Percentiles rank a stretch among this genome's conserved stretches.
Evolutionary conservation across 1,140 invertebrate species (phyloP).

Genomic region (Eriocheir sinensis): DNA sequence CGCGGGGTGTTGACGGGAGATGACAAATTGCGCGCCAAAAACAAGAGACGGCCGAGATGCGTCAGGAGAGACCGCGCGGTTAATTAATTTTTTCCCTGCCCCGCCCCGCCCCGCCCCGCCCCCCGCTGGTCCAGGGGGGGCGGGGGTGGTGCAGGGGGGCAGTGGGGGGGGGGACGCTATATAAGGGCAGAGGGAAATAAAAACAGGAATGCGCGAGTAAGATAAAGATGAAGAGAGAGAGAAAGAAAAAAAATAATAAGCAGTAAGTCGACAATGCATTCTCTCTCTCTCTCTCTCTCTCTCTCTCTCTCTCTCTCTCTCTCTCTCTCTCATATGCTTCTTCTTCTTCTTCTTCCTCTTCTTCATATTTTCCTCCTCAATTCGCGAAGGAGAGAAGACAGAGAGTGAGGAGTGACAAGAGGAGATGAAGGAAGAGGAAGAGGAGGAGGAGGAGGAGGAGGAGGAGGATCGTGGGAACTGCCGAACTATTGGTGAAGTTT

Average conservation of each 20-base stretch:
- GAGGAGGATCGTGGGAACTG: constrained; percentile 8
- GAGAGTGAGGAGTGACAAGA: background rate
- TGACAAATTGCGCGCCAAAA: constrained; percentile 72
- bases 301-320: background rate
- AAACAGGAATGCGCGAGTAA: background rate
- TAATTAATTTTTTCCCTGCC: constrained; percentile 56
- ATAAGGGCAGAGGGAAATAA: background rate
- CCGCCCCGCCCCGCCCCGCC: background rate
- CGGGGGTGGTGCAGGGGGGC: too few species aligned
- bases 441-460: background rate
- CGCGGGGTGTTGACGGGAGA: constrained; percentile 49
- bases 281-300: background rate
- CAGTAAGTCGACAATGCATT: background rate
- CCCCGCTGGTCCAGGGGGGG: background rate
- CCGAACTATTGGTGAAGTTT: background rate
- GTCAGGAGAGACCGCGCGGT: constrained; percentile 47
- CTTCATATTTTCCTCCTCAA: background rate
- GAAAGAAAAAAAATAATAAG: background rate
- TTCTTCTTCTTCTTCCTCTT: too few species aligned
- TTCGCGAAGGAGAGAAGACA: background rate
- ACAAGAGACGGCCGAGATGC: constrained; percentile 64
- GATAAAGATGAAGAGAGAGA: background rate
- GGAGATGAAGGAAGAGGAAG: background rate
- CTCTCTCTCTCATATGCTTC: too few species aligned
- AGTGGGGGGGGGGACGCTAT: background rate